Percentiles rank a stretch among this genome's conserved stretches.
Evolutionary conservation across 2,113 vertebrate species (phyloP).

Genomic region (Procavia capensis): DNA sequence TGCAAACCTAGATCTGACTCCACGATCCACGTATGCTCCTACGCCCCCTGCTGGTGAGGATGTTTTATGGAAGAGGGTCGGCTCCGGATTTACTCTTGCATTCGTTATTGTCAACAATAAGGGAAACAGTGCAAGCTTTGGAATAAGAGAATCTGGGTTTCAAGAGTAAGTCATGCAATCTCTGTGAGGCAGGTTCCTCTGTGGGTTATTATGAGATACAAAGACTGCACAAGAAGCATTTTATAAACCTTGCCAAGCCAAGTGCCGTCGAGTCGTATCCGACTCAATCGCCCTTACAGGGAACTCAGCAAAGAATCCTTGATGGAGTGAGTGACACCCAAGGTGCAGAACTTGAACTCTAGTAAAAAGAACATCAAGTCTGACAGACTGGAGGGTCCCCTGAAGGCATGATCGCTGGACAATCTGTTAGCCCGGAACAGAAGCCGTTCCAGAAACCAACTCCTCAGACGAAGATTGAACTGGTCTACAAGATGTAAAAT

Average conservation of each 20-base stretch:
- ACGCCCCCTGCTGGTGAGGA: constrained; percentile 71
- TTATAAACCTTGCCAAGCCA: not conserved
- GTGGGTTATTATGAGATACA: not conserved
- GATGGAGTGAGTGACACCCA: too few species aligned
- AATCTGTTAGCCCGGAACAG: too few species aligned
- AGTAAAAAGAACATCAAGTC: too few species aligned
- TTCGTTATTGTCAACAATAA: not conserved
- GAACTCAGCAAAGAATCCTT: too few species aligned
- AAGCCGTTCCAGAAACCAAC: too few species aligned
- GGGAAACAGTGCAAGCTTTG: not conserved
- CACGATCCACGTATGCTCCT: not conserved
- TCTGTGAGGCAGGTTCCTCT: constrained; percentile 4
- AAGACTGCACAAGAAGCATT: not conserved
- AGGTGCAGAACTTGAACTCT: too few species aligned
- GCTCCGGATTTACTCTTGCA: not conserved
- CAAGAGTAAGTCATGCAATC: not conserved
- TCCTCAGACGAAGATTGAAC: too few species aligned
- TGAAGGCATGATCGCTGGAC: too few species aligned
- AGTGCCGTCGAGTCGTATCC: too few species aligned
- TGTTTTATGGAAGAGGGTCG: not conserved
- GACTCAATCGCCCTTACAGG: too few species aligned
- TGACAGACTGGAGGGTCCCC: too few species aligned
- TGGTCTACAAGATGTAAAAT: too few species aligned
- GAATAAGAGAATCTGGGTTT: not conserved
- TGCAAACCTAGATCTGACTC: not conserved